These are phyloP conservation scores for Syngnathoides biaculeatus DNA, from an alignment of 2,113 vertebrate genomes.

Conservation along the genomic window DNA sequence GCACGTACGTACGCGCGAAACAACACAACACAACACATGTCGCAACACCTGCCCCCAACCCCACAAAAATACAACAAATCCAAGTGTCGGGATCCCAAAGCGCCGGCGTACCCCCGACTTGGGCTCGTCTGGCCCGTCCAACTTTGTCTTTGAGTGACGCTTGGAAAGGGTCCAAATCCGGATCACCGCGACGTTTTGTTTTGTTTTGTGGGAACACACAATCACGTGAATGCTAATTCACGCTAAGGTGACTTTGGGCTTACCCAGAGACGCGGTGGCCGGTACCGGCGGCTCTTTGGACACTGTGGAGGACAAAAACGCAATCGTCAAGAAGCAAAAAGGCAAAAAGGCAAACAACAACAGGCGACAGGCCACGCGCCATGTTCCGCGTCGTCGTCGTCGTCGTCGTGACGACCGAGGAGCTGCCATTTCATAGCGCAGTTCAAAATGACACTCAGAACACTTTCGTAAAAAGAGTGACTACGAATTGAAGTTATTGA, in stretches of 20 bases:
- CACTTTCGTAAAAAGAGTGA: background rate
- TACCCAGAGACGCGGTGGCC: conserved; percentile 79
- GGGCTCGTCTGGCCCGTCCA: too few species aligned
- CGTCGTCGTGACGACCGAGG: background rate
- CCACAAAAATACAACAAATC: background rate
- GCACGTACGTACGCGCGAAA: background rate
- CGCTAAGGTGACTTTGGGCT: conserved; percentile 32
- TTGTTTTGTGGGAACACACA: background rate
- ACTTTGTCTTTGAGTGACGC: too few species aligned
- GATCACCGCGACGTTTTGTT: too few species aligned
- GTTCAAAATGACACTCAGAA: background rate
- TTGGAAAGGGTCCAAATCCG: too few species aligned
- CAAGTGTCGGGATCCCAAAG: too few species aligned
- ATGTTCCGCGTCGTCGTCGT: too few species aligned
- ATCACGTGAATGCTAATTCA: background rate
- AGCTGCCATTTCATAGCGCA: background rate
- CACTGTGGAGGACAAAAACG: conserved; percentile 55
- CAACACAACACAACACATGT: background rate
- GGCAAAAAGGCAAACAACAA: too few species aligned
- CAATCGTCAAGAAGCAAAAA: too few species aligned
- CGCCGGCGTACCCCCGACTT: too few species aligned
- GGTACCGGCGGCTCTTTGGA: conserved; percentile 81
- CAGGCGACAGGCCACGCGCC: background rate
- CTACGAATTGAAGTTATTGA: too few species aligned
- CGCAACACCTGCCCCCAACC: too few species aligned